Base-by-base conservation (phyloP, 2,888 invertebrate genomes). In the Pantelozetes paolii region DNA sequence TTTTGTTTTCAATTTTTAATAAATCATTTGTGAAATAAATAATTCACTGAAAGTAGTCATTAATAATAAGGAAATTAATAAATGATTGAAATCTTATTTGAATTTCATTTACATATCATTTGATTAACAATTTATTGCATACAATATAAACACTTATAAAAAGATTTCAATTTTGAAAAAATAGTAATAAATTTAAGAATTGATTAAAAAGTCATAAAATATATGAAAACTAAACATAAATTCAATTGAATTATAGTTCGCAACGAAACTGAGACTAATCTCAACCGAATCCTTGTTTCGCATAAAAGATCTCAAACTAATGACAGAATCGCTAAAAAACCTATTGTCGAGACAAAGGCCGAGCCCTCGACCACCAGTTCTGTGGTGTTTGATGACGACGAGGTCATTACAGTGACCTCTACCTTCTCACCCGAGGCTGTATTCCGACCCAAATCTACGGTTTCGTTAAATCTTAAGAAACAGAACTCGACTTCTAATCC, bases 381-480 rank as follows among this genome's bases (percentile, higher is more conserved):
- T 2, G 67, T 67, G 32, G 42, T 67, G 9, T 67, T 67, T 13
- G 67, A 67, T 13, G 67, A 67, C 67, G 67, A 67, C 32, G 23
- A 13, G 54, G 23, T 67, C 36, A 15, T 42, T 15, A 57, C 57
- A 57, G 26, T 40, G n/a, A 67, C 67, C 20, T 42, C 67, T 13
- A 67, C 67, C 11, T 67, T 67, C 42, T 67, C 67, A 67, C 67
- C 67, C 26, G 67, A 67, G 42, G 32, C 67, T 1, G 67, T 67
- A 23, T 67, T 67, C 30, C 36, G 67, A 9, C 67, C 67, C 18
- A 67, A 67, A 26, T 9, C 42, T 20, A 1, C 23, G 3, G 42
- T 42, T 42, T 26, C 42, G 23, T 13, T 26, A 1, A 36, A 40
- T 42, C n/a, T n/a, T 42, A 67, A 67, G 42, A 67, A 67, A 67